Base-by-base conservation (phyloP, 2,888 invertebrate genomes). In the Parthenolecanium corni region DNA sequence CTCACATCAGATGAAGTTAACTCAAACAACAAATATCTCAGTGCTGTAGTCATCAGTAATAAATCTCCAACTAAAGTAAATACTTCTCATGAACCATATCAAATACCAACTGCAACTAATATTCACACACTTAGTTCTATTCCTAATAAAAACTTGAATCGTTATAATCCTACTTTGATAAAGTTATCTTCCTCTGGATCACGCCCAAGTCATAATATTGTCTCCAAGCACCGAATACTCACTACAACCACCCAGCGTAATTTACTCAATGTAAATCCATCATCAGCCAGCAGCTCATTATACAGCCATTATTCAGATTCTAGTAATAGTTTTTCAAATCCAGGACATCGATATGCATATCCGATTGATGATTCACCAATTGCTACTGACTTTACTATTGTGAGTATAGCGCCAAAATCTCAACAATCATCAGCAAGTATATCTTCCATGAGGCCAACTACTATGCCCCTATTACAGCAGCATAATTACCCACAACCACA, bases 331-430 rank as follows among this genome's bases (percentile, higher is more conserved):
- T 31, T 31, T 9, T 31, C 31, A 31, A 31, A 31, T 9, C 31
- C 31, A 6, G 31, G 31, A 31, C 31, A 31, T 9, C 4, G 31
- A 31, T 31, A 31, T 9, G 31, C 31, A 31, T 31, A 31, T 31
- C 31, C 31, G 5, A 36, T 42, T 2, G 44, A 52, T 12, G 52
- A 62, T 2, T 18, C 11, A 16, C 16, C 46, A 1, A 5, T 54
- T 3, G 63, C 46, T 0, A 63, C 63, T 5, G 63, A 63, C 47
- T 63, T 21, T 36, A 63, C 53, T 38, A 24, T 63, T 3, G 63
- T 63, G 3, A 63, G 36, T 21, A 46, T 63, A 2, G 63, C 44
- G 4, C 63, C 63, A 12, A 54, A 47, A 18, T 16, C 16, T 1
- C 24, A 21, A 31, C 47, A 20, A 20, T 16, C 40, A 3, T 12